These are phyloP conservation scores for Battus philenor DNA, from an alignment of 1,140 invertebrate genomes.

Conservation along the genomic window DNA sequence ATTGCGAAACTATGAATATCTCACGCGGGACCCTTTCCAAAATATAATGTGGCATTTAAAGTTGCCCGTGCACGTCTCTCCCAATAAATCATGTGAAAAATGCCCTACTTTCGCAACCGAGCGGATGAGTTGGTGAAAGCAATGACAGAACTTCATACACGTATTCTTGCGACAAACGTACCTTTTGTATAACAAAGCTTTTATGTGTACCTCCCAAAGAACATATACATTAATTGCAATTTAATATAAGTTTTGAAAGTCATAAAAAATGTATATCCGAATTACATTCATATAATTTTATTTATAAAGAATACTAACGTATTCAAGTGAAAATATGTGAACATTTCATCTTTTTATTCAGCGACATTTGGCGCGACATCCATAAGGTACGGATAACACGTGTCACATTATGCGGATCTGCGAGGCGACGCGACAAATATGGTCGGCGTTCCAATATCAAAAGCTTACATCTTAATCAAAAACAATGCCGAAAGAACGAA, in stretches of 20 bases:
- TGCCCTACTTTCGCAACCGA: constrained; percentile 12
- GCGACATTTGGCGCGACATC: constrained; percentile 9
- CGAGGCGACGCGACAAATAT: constrained; percentile 29
- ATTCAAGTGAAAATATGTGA: background rate
- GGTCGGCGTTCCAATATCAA: constrained; percentile 26
- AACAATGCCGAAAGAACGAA: constrained; percentile 3
- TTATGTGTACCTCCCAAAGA: too few species aligned
- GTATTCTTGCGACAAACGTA: constrained; percentile 12
- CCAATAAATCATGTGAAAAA: constrained; percentile 17
- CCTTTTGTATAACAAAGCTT: too few species aligned
- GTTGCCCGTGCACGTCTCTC: constrained; percentile 8
- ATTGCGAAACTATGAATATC: too few species aligned
- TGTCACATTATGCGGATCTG: constrained; percentile 46
- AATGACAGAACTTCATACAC: constrained; percentile 7
- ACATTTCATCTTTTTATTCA: constrained; percentile 9
- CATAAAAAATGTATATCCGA: too few species aligned
- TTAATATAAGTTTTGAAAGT: too few species aligned
- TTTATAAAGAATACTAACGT: too few species aligned
- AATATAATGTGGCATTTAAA: constrained; percentile 9
- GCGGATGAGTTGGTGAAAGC: constrained; percentile 15
- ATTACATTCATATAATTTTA: too few species aligned
- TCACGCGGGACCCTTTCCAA: constrained; percentile 11
- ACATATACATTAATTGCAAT: too few species aligned
- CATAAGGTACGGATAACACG: constrained; percentile 23
- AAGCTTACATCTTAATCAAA: constrained; percentile 31